Conservation (phyloP, 2,888 invertebrate species). For the Syritta pipiens region DNA sequence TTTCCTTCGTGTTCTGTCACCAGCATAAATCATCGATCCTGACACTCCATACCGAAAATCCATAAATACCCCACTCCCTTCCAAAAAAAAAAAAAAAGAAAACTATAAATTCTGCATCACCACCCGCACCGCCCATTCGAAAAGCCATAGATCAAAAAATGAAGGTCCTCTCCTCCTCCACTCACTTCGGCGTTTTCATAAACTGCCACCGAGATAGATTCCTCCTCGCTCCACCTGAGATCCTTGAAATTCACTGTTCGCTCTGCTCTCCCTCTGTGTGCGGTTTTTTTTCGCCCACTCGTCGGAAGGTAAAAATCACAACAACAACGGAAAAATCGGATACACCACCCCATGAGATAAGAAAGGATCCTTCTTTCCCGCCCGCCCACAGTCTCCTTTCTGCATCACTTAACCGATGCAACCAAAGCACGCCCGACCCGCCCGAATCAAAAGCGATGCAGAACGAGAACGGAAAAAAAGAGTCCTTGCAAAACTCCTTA, state of each 20-base stretch:
- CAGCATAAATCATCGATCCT: conserved; percentile 60
- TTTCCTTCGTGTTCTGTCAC: conserved; percentile 56
- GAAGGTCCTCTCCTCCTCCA: conserved; percentile 50
- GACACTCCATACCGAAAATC: conserved; percentile 63
- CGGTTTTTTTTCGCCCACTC: conserved; percentile 1
- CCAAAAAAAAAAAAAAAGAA: conserved; percentile 3
- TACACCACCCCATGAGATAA: conserved; percentile 45
- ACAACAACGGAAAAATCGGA: conserved; percentile 32
- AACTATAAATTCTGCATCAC: too few relatives aligned
- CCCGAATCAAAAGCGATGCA: conserved; percentile 37
- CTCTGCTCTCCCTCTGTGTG: neutral
- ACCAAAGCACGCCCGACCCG: conserved; percentile 48
- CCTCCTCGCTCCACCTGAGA: conserved; percentile 15
- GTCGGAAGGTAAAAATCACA: conserved; percentile 50
- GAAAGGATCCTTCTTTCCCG: conserved; percentile 39
- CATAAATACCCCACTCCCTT: conserved; percentile 51
- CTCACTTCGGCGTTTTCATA: conserved; percentile 33
- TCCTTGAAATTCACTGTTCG: neutral
- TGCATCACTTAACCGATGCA: conserved; percentile 68
- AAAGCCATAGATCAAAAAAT: conserved; percentile 64
- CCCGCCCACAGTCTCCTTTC: conserved; percentile 34
- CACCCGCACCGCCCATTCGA: conserved; percentile 25
- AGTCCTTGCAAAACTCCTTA: conserved; percentile 58
- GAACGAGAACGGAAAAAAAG: neutral
- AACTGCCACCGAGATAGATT: conserved; percentile 65